Percentiles rank a stretch among this genome's conserved stretches.
These are phyloP conservation scores for Epinephelus awoara DNA, from an alignment of 2,797 vertebrate species.

Conservation along the genomic window DNA sequence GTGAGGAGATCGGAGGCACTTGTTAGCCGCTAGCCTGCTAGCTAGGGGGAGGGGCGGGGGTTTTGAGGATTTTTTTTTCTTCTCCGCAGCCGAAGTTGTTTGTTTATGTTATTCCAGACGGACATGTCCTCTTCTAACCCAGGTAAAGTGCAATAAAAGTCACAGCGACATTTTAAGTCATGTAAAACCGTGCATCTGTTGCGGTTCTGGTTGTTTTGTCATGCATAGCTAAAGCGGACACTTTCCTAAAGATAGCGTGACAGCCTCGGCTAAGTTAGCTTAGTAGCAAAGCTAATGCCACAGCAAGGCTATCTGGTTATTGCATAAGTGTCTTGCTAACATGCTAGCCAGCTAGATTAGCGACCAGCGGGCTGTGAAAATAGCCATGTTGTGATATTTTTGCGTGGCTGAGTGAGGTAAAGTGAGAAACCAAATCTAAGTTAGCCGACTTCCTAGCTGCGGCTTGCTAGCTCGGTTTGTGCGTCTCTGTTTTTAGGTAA, in stretches of 20 bases:
- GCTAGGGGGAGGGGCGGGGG: constrained; percentile 62
- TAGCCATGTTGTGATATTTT: not conserved
- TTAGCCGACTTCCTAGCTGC: not conserved
- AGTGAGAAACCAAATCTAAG: not conserved
- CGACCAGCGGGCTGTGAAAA: not conserved
- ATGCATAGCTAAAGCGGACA: constrained; percentile 22
- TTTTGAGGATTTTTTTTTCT: constrained; percentile 46
- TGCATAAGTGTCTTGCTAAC: constrained; percentile 53
- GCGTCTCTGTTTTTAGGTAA: not conserved
- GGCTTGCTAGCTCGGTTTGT: not conserved
- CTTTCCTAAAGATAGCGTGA: constrained; percentile 79
- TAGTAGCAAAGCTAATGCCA: constrained; percentile 60
- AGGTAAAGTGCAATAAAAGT: constrained; percentile 76
- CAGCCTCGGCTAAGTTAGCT: constrained; percentile 76
- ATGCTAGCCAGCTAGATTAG: constrained; percentile 25
- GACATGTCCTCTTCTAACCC: constrained; percentile 86
- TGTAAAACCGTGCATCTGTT: rapidly evolving
- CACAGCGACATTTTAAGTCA: rapidly evolving
- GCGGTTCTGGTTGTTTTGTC: not conserved
- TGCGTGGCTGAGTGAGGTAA: too few species aligned
- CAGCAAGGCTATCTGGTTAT: constrained; percentile 40
- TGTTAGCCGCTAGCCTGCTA: constrained; percentile 70
- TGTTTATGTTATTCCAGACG: constrained; percentile 84
- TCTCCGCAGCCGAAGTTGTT: constrained; percentile 77
- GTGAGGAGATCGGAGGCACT: constrained; percentile 37